Conservation (phyloP, 2,888 invertebrate genomes). For the Phragmatobia fuliginosa region DNA sequence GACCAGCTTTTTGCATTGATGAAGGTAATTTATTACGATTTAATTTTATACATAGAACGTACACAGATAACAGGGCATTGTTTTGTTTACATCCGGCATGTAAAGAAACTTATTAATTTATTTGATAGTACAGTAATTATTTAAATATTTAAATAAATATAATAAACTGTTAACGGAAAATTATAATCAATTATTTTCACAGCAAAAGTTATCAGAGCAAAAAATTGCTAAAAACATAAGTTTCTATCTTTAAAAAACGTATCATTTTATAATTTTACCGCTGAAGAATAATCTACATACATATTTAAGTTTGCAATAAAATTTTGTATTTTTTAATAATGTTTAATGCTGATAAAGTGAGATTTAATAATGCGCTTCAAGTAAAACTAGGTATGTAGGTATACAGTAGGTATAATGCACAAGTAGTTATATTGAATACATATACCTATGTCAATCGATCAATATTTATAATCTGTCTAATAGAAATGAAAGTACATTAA, state of each 20-base stretch:
- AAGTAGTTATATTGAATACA: too few species aligned
- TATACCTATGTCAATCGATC: not conserved
- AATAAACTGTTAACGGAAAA: not conserved
- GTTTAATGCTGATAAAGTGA: not conserved
- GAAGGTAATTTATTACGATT: conserved; percentile 86
- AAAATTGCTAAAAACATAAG: not conserved
- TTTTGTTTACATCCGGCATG: conserved; percentile 8
- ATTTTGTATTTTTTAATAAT: too few species aligned
- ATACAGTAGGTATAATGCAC: too few species aligned
- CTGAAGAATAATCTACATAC: not conserved
- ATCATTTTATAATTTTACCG: not conserved
- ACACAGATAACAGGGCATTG: not conserved
- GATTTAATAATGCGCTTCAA: not conserved
- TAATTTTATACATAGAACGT: not conserved
- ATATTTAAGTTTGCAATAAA: not conserved
- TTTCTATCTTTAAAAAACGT: not conserved
- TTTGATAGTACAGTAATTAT: not conserved
- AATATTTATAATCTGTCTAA: not conserved
- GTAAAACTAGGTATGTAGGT: not conserved
- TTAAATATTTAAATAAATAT: not conserved
- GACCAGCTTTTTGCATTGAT: conserved; percentile 92
- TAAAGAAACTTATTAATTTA: not conserved
- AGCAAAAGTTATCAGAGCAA: not conserved
- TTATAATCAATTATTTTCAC: not conserved
- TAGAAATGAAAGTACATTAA: not conserved